Evolutionary conservation across 2,113 vertebrate genomes (phyloP).

Genomic region (Paramormyrops kingsleyae): DNA sequence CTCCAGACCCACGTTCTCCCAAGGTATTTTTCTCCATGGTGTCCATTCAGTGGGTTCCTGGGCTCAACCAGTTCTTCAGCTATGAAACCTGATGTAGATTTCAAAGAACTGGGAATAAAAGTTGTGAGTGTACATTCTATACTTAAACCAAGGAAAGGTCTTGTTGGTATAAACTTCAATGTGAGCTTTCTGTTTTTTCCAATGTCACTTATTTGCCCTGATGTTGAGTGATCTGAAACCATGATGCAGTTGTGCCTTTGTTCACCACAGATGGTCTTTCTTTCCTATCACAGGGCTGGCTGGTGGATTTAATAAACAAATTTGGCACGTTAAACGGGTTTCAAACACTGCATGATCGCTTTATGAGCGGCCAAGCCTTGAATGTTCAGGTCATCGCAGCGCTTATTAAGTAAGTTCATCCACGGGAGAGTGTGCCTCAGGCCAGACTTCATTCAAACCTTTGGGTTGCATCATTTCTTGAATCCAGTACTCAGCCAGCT

Average conservation of each 20-base stretch:
- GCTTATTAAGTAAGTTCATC: conserved; percentile 92
- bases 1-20: conserved; percentile 93
- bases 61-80: background rate
- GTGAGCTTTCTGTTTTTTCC: background rate
- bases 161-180: background rate
- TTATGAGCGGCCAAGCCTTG: conserved; percentile 94
- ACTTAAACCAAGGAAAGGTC: background rate
- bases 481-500: background rate
- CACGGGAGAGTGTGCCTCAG: background rate
- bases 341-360: conserved; percentile 97
- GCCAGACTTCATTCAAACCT: background rate
- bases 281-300: conserved; percentile 80
- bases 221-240: background rate
- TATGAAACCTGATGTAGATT: background rate
- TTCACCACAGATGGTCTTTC: background rate
- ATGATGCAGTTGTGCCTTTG: background rate
- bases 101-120: background rate
- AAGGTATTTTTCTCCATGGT: conserved; percentile 62
- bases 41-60: background rate
- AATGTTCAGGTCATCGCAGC: conserved; percentile 99
- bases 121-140: background rate
- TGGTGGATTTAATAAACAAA: conserved; percentile 99
- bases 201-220: background rate
- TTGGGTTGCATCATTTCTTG: background rate
- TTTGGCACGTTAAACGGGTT: conserved; percentile 98